These are phyloP conservation scores for Psittacus erithacus DNA, from an alignment of 2,113 vertebrate species.

Conservation along the genomic window DNA sequence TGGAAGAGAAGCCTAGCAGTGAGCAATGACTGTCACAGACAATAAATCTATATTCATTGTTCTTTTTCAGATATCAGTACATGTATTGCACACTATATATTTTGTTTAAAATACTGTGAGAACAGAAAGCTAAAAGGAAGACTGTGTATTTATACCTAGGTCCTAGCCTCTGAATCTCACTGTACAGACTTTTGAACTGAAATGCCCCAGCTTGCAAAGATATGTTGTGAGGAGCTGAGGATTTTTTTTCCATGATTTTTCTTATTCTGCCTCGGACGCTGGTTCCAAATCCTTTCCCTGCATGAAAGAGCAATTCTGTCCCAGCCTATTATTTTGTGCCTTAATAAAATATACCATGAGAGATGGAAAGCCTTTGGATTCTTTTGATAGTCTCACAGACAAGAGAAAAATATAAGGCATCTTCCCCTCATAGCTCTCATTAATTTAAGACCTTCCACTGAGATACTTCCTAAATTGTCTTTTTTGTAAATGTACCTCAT, in stretches of 20 bases:
- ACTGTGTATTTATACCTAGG: neutral
- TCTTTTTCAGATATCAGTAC: neutral
- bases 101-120: neutral
- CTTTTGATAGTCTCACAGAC: neutral
- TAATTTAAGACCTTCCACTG: neutral
- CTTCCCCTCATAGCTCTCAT: neutral
- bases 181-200: neutral
- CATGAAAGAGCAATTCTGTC: neutral
- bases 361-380: neutral
- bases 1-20: neutral
- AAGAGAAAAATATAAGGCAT: neutral
- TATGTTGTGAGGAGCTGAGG: neutral
- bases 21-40: neutral
- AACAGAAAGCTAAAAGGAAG: neutral
- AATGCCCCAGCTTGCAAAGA: neutral
- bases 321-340: neutral
- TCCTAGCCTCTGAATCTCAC: neutral
- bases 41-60: rapidly evolving
- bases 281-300: neutral
- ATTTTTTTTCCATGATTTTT: neutral
- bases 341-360: neutral
- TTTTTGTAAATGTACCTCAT: neutral
- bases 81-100: neutral
- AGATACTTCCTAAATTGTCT: neutral
- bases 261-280: neutral